Evolutionary conservation across 2,797 vertebrate species (phyloP).

Genomic region (Hypotaenidia philippensis): DNA sequence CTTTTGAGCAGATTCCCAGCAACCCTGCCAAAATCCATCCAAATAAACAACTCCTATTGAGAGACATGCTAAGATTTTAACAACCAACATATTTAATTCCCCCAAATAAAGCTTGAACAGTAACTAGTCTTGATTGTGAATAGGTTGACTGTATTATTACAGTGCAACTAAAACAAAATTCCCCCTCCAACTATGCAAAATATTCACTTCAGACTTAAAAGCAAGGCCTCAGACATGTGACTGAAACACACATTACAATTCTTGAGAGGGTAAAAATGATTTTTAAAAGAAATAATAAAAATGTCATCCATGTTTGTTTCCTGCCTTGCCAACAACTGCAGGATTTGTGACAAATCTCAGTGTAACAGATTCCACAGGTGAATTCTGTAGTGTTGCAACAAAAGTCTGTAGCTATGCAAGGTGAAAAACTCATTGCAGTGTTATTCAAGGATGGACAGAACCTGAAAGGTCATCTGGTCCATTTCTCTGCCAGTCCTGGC

Average conservation of each 20-base stretch:
- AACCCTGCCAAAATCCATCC: background rate
- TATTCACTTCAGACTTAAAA: conserved; percentile 20
- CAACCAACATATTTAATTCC: background rate
- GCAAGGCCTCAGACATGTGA: conserved; percentile 13
- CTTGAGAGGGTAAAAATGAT: background rate
- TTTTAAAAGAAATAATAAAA: background rate
- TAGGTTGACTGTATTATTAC: background rate
- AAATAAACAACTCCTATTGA: background rate
- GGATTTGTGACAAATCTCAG: conserved; percentile 4
- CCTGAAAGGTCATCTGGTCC: background rate
- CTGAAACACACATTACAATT: background rate
- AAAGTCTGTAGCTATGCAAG: background rate
- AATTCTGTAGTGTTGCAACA: background rate
- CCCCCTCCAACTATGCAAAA: conserved; percentile 27
- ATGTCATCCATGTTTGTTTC: background rate
- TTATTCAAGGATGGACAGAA: background rate
- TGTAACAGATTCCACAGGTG: background rate
- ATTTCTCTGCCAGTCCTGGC: background rate
- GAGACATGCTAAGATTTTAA: background rate
- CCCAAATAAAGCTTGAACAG: conserved; percentile 55
- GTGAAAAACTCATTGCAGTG: background rate
- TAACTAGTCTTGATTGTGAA: background rate
- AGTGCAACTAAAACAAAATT: conserved; percentile 31
- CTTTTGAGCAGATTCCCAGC: background rate
- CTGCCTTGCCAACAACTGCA: background rate